Percentiles rank a stretch among this genome's conserved stretches.
Conservation (phyloP, 1,140 invertebrate genomes). For the Lethocerus indicus region DNA sequence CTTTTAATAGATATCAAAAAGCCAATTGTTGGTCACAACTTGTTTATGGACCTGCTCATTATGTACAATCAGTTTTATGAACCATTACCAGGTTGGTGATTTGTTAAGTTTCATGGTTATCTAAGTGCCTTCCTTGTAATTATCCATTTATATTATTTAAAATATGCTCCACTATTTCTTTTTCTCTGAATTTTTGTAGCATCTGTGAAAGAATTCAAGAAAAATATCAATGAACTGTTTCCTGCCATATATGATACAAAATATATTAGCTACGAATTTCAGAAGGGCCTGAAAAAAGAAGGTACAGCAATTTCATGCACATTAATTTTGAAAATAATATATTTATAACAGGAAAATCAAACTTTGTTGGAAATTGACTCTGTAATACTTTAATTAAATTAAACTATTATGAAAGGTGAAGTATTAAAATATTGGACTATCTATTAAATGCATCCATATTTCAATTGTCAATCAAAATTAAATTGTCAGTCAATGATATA, state of each 20-base stretch:
- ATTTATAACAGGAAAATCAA: too few relatives aligned
- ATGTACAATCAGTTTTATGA: conserved; percentile 53
- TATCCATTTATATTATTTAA: background rate
- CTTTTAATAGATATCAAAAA: conserved; percentile 37
- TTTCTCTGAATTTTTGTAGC: background rate
- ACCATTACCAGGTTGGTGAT: conserved; percentile 35
- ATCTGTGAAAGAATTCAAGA: conserved; percentile 34
- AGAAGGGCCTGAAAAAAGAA: conserved; percentile 25
- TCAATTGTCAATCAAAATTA: too few relatives aligned
- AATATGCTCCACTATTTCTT: background rate
- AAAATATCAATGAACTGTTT: conserved; percentile 38
- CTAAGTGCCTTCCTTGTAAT: background rate
- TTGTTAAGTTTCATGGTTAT: background rate
- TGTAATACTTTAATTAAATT: too few relatives aligned
- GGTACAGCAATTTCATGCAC: too few relatives aligned
- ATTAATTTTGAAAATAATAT: too few relatives aligned
- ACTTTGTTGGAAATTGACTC: too few relatives aligned
- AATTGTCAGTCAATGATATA: too few relatives aligned
- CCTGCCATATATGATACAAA: conserved; percentile 56
- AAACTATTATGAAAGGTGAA: too few relatives aligned
- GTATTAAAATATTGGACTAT: too few relatives aligned
- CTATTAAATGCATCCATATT: too few relatives aligned
- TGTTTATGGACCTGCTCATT: conserved; percentile 48
- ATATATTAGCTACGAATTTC: conserved; percentile 38
- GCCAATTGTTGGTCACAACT: conserved; percentile 59